These are phyloP conservation scores for Prosapia bicincta DNA, from an alignment of 2,888 invertebrate genomes.

Conservation along the genomic window DNA sequence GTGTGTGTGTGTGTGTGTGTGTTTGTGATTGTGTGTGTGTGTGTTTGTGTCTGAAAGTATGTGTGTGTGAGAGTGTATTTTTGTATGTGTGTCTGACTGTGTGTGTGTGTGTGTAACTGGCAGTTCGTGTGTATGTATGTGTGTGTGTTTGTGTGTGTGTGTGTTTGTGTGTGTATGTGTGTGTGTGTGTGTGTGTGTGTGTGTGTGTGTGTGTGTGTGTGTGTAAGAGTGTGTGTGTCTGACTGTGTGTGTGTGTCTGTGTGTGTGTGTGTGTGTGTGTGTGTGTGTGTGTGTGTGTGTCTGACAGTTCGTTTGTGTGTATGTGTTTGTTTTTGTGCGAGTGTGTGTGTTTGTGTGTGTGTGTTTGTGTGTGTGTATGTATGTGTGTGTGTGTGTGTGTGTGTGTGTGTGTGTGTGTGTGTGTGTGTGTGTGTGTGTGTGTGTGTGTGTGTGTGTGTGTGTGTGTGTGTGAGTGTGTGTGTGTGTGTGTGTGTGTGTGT, in stretches of 20 bases:
- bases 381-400: constrained; percentile 19
- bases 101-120: constrained; percentile 15
- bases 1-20: constrained; percentile 19
- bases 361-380: too few relatives aligned
- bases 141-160: too few relatives aligned
- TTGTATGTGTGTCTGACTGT: too few relatives aligned
- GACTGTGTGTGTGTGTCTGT: constrained; percentile 16
- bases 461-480: constrained; percentile 18
- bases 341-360: too few relatives aligned
- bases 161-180: too few relatives aligned
- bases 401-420: constrained; percentile 19
- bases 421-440: constrained; percentile 19
- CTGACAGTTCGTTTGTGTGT: too few relatives aligned
- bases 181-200: constrained; percentile 19
- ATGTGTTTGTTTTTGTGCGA: too few relatives aligned
- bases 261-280: constrained; percentile 19
- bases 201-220: too few relatives aligned
- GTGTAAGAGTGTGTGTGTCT: too few relatives aligned
- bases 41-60: too few relatives aligned
- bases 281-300: constrained; percentile 19
- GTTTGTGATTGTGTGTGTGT: too few relatives aligned
- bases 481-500: constrained; percentile 30
- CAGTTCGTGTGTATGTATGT: constrained; percentile 13
- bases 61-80: too few relatives aligned
- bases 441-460: constrained; percentile 19